Evolutionary conservation across 2,888 invertebrate genomes (phyloP).

Genomic region (Drosophila emarginata): DNA sequence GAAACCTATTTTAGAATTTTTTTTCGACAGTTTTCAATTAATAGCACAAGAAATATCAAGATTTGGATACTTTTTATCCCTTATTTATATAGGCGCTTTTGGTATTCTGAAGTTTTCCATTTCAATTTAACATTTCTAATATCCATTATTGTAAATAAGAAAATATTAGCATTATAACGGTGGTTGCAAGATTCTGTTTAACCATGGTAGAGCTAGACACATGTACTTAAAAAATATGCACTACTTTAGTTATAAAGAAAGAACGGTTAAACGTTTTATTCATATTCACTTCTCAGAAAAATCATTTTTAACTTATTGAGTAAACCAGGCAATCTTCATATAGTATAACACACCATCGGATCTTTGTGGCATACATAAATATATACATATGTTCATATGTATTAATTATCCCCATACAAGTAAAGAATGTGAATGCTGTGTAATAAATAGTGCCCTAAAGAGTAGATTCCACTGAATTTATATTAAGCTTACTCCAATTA

Average conservation of each 20-base stretch:
- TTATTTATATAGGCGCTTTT: conserved; percentile 15
- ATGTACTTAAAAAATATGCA: background rate
- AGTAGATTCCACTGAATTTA: background rate
- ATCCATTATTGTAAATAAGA: background rate
- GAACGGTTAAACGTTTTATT: background rate
- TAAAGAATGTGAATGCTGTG: background rate
- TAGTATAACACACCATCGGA: background rate
- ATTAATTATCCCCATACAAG: background rate
- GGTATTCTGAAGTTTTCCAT: conserved; percentile 25
- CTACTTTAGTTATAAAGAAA: background rate
- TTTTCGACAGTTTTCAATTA: conserved; percentile 11
- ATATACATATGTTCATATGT: background rate
- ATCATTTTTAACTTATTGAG: background rate
- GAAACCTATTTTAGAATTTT: background rate
- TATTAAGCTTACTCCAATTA: background rate
- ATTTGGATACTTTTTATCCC: conserved; percentile 12
- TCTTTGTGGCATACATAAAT: background rate
- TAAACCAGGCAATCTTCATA: background rate
- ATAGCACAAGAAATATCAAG: conserved; percentile 26
- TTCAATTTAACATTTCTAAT: conserved; percentile 17
- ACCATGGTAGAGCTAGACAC: background rate
- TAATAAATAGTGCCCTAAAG: conserved; percentile 4
- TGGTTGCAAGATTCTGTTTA: background rate
- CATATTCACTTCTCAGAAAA: background rate
- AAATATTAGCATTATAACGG: background rate